Base-by-base conservation (phyloP, 2,888 invertebrate species). In the Drosophila rubida region DNA sequence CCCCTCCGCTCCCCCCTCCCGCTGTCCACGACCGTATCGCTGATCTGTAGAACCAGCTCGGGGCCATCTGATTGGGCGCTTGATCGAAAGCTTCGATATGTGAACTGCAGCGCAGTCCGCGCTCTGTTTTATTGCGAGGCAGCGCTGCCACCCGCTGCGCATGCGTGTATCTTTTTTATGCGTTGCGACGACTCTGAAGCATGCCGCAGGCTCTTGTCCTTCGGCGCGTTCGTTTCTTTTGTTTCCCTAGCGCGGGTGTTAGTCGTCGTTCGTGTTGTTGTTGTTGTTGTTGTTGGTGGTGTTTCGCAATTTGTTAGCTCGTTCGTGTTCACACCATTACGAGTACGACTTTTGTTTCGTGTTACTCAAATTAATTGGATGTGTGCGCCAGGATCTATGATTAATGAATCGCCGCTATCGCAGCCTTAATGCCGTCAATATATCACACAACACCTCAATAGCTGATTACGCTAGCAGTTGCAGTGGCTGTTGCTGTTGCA, bases 71-170 rank as follows among this genome's bases (percentile, higher is more conserved):
- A 89, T 89, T 87, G 87, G 75, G 88, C 77, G 88, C 88, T 89
- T 90, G 90, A 90, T 90, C 90, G 89, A 90, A 90, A 90, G 89
- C 89, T 90, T 78, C 80, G 90, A 90, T 90, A 90, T 81, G 71
- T 66, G 70, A 70, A 75, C 55, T 19, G 44, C 8, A 32, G 30
- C 37, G 44, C 14, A 6, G 25, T 8, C 45, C 37, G 8, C 22
- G 6, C 44, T 51, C 57, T 60, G 46, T 82, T 80, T 79, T 84
- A 82, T 84, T 80, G 80, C 78, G 74, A 51, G 57, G 59, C 75
- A 65, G 50, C 72, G 51, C n/a, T n/a, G n/a, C 81, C 85, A 82
- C 83, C 85, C 82, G 82, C 80, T 82, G 83, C 75, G 85, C 83
- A 64, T 78, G 75, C 73, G 76, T 81, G 74, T 78, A 77, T 66